Percentiles rank a stretch among this genome's conserved stretches.
These are phyloP conservation scores for Helostoma temminkii DNA, from an alignment of 2,797 vertebrate species.

Conservation along the genomic window DNA sequence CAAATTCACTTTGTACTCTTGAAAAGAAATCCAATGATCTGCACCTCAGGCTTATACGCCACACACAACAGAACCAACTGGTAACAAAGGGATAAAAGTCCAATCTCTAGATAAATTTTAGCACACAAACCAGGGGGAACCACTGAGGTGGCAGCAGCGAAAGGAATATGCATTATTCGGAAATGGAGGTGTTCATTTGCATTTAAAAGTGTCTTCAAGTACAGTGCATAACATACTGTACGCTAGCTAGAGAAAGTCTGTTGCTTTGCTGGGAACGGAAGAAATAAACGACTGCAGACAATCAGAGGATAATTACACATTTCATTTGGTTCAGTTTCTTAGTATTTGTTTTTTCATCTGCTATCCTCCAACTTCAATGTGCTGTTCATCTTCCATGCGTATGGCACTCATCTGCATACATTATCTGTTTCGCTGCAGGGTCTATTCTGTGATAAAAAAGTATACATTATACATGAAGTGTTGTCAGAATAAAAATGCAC, in stretches of 20 bases:
- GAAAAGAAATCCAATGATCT: conserved; percentile 61
- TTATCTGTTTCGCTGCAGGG: conserved; percentile 59
- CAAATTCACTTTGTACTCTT: conserved; percentile 64
- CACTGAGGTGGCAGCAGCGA: conserved; percentile 35
- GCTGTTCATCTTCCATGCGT: conserved; percentile 41
- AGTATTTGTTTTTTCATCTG: conserved; percentile 52
- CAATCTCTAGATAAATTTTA: conserved; percentile 53
- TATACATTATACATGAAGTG: conserved; percentile 71
- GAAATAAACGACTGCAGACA: conserved; percentile 29
- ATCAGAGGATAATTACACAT: conserved; percentile 61
- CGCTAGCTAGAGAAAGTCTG: conserved; percentile 14
- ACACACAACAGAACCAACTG: conserved; percentile 49
- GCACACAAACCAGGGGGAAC: conserved; percentile 40
- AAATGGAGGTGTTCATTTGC: conserved; percentile 57
- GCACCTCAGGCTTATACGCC: conserved; percentile 37
- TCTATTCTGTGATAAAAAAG: conserved; percentile 49
- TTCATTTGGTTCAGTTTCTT: conserved; percentile 59
- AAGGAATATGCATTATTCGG: conserved; percentile 47
- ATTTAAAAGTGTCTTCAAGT: conserved; percentile 54
- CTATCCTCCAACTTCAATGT: conserved; percentile 33
- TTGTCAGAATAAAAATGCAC: conserved; percentile 50
- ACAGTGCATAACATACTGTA: conserved; percentile 18
- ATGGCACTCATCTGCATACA: conserved; percentile 57
- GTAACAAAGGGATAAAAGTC: conserved; percentile 62
- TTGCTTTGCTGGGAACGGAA: conserved; percentile 28